Evolutionary conservation across 2,888 invertebrate species (phyloP).

Genomic region (Polia nebulosa): DNA sequence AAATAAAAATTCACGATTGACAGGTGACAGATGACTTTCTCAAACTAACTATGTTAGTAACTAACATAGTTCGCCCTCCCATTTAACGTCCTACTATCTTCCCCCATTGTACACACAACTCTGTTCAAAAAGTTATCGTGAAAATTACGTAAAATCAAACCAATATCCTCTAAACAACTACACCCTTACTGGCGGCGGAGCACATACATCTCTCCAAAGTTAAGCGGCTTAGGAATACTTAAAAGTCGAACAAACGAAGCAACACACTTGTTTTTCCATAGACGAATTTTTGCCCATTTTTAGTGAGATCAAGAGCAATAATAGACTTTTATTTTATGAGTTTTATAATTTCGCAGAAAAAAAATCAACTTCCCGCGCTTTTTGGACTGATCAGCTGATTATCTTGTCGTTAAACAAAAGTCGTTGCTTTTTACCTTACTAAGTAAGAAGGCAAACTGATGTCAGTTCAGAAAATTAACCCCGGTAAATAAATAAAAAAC

Average conservation of each 20-base stretch:
- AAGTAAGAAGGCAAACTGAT: constrained; percentile 11
- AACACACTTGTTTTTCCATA: constrained; percentile 8
- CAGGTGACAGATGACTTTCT: too few species aligned
- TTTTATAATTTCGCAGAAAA: too few species aligned
- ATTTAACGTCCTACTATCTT: constrained; percentile 4
- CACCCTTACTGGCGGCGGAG: constrained; percentile 12
- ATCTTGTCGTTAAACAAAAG: constrained; percentile 1
- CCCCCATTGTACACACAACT: constrained; percentile 8
- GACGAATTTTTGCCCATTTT: neutral
- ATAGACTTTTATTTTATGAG: too few species aligned
- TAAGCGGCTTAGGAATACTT: constrained; percentile 6
- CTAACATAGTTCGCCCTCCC: constrained; percentile 5
- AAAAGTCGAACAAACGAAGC: constrained; percentile 8
- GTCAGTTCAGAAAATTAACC: constrained; percentile 12
- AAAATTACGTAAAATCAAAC: constrained; percentile 12
- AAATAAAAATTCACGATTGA: too few species aligned
- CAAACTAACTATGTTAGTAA: too few species aligned
- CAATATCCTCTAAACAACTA: constrained; percentile 12
- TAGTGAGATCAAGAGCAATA: neutral
- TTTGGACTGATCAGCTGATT: too few species aligned
- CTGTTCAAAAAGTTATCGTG: constrained; percentile 6
- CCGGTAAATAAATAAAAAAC: constrained; percentile 8
- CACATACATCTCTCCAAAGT: constrained; percentile 11
- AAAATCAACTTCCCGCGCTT: too few species aligned
- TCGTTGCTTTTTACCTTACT: constrained; percentile 11